Evolutionary conservation across 2,113 vertebrate species (phyloP).

Genomic region (Barnardius zonarius): DNA sequence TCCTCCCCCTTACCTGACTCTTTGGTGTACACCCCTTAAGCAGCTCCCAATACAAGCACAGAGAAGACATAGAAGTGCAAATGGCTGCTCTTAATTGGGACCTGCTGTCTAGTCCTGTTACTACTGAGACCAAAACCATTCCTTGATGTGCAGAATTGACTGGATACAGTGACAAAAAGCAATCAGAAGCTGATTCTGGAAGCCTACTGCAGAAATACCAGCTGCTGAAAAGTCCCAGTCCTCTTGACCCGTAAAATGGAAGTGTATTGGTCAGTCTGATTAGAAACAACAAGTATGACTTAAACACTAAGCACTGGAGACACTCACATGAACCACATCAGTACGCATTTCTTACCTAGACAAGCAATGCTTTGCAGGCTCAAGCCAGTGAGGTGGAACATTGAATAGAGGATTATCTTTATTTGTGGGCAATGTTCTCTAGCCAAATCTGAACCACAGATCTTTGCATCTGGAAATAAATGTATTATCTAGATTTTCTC

Average conservation of each 20-base stretch:
- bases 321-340: neutral
- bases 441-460: slow-evolving; percentile 16
- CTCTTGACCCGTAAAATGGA: neutral
- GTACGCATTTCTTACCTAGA: neutral
- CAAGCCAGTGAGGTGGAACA: neutral
- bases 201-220: neutral
- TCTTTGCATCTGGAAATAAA: slow-evolving; percentile 18
- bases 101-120: neutral
- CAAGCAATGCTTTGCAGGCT: neutral
- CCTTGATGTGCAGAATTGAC: neutral
- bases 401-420: neutral
- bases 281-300: rapidly evolving
- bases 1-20: neutral
- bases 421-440: neutral
- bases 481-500: slow-evolving; percentile 12
- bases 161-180: neutral
- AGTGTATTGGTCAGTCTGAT: neutral
- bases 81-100: neutral
- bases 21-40: neutral
- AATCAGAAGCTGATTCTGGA: neutral
- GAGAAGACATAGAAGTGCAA: neutral
- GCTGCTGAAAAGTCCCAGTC: neutral
- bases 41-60: neutral
- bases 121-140: neutral
- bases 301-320: neutral